These are phyloP conservation scores for Pseudococcus viburni DNA, from an alignment of 2,888 invertebrate species.

Conservation along the genomic window DNA sequence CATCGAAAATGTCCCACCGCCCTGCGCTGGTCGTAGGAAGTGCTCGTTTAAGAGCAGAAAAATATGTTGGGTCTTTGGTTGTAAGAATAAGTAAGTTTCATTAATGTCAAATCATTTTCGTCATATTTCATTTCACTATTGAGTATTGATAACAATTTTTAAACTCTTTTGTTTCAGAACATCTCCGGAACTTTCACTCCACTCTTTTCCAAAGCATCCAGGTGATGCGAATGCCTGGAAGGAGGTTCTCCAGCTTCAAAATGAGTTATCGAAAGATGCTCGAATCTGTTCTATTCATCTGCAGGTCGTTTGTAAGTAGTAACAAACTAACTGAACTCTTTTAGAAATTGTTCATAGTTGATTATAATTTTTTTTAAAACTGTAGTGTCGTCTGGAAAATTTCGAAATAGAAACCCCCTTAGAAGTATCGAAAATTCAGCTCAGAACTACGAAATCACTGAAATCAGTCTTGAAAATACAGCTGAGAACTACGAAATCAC, in stretches of 20 bases:
- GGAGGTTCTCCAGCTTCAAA: neutral
- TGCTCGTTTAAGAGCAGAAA: conserved; percentile 1
- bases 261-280: neutral
- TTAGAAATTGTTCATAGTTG: too few species aligned
- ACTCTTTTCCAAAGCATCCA: neutral
- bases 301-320: neutral
- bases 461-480: too few species aligned
- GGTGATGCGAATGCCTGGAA: neutral
- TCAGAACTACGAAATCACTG: too few species aligned
- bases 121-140: too few species aligned
- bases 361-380: too few species aligned
- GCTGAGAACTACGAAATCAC: too few species aligned
- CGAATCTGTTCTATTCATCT: neutral
- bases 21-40: conserved; percentile 13
- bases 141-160: neutral
- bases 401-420: too few species aligned
- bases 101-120: neutral
- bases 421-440: too few species aligned
- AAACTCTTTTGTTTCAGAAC: too few species aligned
- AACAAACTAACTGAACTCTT: too few species aligned
- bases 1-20: neutral
- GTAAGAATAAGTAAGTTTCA: conserved; percentile 1
- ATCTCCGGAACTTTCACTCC: neutral
- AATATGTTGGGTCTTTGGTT: neutral
- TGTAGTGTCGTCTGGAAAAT: too few species aligned